Percentiles rank a stretch among this genome's conserved stretches.
These are phyloP conservation scores for Chromis chromis DNA, from an alignment of 2,797 vertebrate genomes.

Conservation along the genomic window DNA sequence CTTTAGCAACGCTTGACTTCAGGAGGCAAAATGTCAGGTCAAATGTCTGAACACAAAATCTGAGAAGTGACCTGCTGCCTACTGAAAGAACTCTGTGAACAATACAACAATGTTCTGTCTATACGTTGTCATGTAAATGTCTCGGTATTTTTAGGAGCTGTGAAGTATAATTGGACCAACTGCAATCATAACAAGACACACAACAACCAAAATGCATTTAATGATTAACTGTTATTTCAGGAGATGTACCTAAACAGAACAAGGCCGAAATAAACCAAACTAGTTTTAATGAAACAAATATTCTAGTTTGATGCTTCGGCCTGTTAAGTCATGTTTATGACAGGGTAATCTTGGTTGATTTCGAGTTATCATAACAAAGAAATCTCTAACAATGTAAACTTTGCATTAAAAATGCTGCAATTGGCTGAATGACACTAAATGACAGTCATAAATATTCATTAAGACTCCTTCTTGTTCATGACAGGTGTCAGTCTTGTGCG, in stretches of 20 bases:
- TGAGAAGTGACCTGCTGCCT: background rate
- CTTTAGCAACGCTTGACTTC: background rate
- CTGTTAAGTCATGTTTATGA: no score
- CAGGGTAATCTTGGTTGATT: no score
- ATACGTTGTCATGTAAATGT: slow-evolving; percentile 3
- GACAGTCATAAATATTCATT: no score
- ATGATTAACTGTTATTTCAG: slow-evolving; percentile 29
- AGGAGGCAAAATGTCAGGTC: background rate
- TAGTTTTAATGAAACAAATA: no score
- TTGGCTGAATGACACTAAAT: no score
- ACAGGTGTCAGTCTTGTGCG: no score
- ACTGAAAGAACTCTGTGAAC: background rate
- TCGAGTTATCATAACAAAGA: no score
- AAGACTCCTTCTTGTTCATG: no score
- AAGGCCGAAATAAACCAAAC: slow-evolving; percentile 4
- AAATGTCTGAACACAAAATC: background rate
- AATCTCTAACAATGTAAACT: no score
- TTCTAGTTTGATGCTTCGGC: no score
- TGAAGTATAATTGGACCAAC: slow-evolving; percentile 11
- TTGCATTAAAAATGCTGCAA: no score
- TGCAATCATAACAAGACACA: slow-evolving; percentile 28
- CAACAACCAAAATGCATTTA: slow-evolving; percentile 3
- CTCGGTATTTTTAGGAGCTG: slow-evolving; percentile 5
- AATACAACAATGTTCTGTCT: background rate
- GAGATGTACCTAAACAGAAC: background rate